Evolutionary conservation across 1,140 invertebrate species (phyloP), one percentile per base, ranked within the genome.

Genomic region (Anagrus nilaparvatae): DNA sequence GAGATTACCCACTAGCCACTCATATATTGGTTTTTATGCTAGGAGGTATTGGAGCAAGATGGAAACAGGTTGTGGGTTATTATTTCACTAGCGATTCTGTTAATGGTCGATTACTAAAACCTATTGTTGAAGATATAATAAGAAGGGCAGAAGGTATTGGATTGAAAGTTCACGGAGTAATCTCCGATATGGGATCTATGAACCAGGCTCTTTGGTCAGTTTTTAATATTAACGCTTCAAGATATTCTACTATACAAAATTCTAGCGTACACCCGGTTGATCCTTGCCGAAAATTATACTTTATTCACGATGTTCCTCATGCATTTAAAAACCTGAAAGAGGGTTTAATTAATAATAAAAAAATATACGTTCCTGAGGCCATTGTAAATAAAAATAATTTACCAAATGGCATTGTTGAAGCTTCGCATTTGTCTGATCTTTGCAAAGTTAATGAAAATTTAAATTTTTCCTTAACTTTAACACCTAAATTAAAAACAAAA

Each of bases 41-140:
- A 31, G 32, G 21, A 12, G 46, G 46, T 24, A 24, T 44, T 31
- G 29, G 23, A 29, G 16, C 23, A 38, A 13, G 42, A n/a, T 50
- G 42, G 46, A 50, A 50, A 24, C 46, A 50, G 28, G 32, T 44
- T 20, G 42, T 50, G 13, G 38, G 29, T 2, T 47, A 44, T 35
- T 27, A 50, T 36, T 44, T 41, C 23, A 50, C 42, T n/a, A 14
- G 33, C 24, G 37, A 33, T 21, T 21, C 33, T 12, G 37, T 38
- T 29, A 14, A 47, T 33, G 45, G 45, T 3, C n/a, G 1, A 36
- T 4, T 35, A 9, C 18, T 43, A 21, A 17, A 23, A 5, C 6
- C 18, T 12, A 28, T 43, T 17, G 9, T 43, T 20, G 10, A 17
- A 12, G 9, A 42, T 9, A 34, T 42, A 19, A 35, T 43, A 14